phyloP scores from a whole-genome alignment of 2,113 vertebrate genomes.

The Centropus unirufus region DNA sequence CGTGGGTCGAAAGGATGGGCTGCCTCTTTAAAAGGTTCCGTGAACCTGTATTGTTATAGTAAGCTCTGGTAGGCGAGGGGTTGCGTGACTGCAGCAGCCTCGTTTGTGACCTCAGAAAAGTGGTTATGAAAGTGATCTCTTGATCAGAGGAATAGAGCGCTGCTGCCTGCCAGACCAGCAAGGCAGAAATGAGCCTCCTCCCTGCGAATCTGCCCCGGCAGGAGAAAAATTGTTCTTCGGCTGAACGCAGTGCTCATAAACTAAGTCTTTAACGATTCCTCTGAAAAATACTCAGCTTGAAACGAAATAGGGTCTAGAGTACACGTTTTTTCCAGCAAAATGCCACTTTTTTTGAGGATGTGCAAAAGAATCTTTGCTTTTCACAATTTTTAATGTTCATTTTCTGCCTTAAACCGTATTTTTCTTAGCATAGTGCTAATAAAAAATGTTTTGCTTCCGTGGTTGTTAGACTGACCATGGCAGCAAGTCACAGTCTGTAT shows the following conservation, averaged over 20 bases:
- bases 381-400: neutral
- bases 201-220: conserved; percentile 38
- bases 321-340: neutral
- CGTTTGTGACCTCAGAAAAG: conserved; percentile 88
- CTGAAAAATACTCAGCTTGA: neutral
- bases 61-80: conserved; percentile 78
- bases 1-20: conserved; percentile 5
- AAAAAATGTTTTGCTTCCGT: neutral
- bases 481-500: neutral
- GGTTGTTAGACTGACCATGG: neutral
- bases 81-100: conserved; percentile 92
- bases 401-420: neutral
- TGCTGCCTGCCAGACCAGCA: conserved; percentile 75
- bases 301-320: neutral
- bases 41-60: conserved; percentile 70
- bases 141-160: conserved; percentile 73
- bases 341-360: neutral
- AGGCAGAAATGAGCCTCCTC: conserved; percentile 80
- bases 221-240: conserved; percentile 46
- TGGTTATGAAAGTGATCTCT: conserved; percentile 91
- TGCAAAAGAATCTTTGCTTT: neutral
- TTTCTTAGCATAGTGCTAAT: neutral
- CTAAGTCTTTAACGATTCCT: neutral
- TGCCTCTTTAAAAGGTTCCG: conserved; percentile 78
- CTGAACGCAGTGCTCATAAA: neutral